These are phyloP conservation scores for Coleophora flavipennella DNA, from an alignment of 2,888 invertebrate genomes.

Conservation along the genomic window DNA sequence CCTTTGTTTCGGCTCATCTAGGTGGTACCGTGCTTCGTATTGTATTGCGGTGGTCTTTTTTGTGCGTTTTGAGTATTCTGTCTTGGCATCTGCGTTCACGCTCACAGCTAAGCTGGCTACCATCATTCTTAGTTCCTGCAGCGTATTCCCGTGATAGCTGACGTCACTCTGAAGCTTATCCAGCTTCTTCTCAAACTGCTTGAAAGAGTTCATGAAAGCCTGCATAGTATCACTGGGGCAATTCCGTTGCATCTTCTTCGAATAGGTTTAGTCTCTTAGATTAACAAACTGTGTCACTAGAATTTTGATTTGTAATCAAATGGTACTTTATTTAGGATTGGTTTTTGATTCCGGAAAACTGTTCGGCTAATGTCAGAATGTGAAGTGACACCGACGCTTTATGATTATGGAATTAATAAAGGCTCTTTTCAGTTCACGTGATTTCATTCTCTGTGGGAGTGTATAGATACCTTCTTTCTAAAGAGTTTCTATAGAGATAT, in stretches of 20 bases:
- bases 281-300: no score
- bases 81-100: conserved; percentile 13
- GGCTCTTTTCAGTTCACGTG: no score
- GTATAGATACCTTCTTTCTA: no score
- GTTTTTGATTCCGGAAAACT: no score
- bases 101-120: conserved; percentile 31
- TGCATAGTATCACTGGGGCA: conserved; percentile 33
- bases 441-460: no score
- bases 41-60: conserved; percentile 29
- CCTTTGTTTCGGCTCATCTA: conserved; percentile 19
- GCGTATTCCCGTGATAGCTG: conserved; percentile 37
- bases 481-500: no score
- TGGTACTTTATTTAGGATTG: no score
- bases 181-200: conserved; percentile 44
- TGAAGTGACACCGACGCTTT: no score
- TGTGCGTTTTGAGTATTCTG: conserved; percentile 17
- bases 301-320: no score
- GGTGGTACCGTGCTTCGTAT: conserved; percentile 18
- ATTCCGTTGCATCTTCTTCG: conserved; percentile 21
- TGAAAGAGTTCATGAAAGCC: conserved; percentile 34
- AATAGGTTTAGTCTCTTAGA: no score
- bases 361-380: no score
- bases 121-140: conserved; percentile 38
- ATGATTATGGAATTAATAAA: no score
- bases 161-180: conserved; percentile 49